These are phyloP conservation scores for Actinia equina DNA, from an alignment of 64 coral and sea anemone species.

Conservation along the genomic window DNA sequence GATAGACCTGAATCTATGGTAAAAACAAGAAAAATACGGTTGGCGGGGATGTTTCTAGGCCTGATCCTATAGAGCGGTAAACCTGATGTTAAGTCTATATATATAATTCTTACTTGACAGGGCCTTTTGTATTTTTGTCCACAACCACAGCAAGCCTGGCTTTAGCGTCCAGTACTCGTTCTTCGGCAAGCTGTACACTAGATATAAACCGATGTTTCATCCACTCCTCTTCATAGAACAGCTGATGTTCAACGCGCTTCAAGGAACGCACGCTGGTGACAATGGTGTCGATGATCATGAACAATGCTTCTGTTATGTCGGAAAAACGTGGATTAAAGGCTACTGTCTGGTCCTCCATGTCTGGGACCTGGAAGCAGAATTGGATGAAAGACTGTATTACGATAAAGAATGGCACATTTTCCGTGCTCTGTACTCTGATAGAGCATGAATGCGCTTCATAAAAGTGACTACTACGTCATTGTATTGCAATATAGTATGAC, in stretches of 20 bases:
- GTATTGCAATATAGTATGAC: no score
- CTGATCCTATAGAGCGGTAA: no score
- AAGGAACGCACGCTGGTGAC: constrained; percentile 61
- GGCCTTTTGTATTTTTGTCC: constrained; percentile 72
- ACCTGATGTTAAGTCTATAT: no score
- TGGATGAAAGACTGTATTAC: no score
- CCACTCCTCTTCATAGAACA: constrained; percentile 95
- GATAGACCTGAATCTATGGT: constrained; percentile 70
- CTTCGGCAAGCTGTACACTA: constrained; percentile 64
- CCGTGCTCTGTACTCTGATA: no score
- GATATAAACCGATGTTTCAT: constrained; percentile 53
- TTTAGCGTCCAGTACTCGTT: constrained; percentile 72
- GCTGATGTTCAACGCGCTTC: constrained; percentile 67
- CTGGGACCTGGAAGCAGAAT: constrained; percentile 53
- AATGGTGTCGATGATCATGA: constrained; percentile 65
- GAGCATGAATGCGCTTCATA: no score
- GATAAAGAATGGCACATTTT: no score
- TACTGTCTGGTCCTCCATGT: constrained; percentile 71
- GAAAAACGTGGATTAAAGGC: constrained; percentile 66
- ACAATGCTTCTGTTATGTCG: constrained; percentile 48
- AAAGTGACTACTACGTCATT: no score
- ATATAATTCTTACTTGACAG: constrained; percentile 92
- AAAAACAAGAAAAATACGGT: background rate
- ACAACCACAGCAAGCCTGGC: constrained; percentile 64
- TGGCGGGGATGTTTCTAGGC: no score